These are phyloP conservation scores for Oncorhynchus masou DNA, from an alignment of 2,113 vertebrate genomes.

Conservation along the genomic window DNA sequence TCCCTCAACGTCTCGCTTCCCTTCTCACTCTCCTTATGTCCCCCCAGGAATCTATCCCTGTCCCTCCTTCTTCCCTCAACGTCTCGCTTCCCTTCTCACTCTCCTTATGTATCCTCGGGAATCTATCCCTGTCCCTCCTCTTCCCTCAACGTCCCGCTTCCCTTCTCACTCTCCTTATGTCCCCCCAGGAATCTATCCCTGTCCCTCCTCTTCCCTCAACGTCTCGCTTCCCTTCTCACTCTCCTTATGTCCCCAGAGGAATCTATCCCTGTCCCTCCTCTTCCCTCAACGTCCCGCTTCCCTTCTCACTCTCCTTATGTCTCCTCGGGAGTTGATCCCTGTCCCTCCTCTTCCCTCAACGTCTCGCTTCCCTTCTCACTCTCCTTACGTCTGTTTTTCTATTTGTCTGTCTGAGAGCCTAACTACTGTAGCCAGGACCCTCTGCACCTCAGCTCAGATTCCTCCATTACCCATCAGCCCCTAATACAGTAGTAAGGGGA, in stretches of 20 bases:
- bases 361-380: background rate
- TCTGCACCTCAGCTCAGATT: background rate
- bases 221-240: background rate
- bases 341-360: background rate
- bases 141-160: no score
- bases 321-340: no score
- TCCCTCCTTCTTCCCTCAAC: fast-evolving
- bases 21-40: no score
- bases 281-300: background rate
- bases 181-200: no score
- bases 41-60: no score
- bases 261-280: background rate
- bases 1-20: no score
- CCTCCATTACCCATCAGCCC: background rate
- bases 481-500: background rate
- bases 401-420: background rate
- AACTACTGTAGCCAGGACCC: background rate
- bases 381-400: background rate
- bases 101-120: no score
- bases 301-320: no score
- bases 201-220: no score
- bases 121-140: no score
- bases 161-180: no score
- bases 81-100: no score
- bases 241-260: background rate